Percentiles rank a stretch among this genome's conserved stretches.
Evolutionary conservation across 2,888 invertebrate species (phyloP).

Genomic region (Euzetes globulus): DNA sequence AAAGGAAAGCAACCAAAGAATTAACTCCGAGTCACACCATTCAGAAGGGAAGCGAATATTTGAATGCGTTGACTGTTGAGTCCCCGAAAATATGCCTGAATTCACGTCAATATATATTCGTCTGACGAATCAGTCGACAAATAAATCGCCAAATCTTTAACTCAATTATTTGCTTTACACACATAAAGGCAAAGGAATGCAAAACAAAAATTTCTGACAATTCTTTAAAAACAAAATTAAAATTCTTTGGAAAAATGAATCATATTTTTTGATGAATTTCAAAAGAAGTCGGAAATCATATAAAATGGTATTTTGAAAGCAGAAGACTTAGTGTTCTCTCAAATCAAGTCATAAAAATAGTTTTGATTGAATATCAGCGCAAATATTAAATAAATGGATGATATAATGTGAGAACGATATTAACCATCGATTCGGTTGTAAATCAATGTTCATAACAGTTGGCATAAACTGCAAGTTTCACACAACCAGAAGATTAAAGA

Average conservation of each 20-base stretch:
- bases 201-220: background rate
- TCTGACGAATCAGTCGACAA: background rate
- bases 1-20: conserved; percentile 20
- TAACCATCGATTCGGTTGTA: background rate
- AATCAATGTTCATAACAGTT: background rate
- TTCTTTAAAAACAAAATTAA: background rate
- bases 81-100: conserved; percentile 21
- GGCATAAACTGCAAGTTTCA: background rate
- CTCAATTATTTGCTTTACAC: conserved; percentile 17
- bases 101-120: background rate
- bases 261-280: background rate
- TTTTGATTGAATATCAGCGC: too few relatives aligned
- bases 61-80: conserved; percentile 7
- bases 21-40: background rate
- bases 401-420: too few relatives aligned
- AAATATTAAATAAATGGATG: too few relatives aligned
- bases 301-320: too few relatives aligned
- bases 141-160: conserved; percentile 10
- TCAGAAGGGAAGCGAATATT: background rate
- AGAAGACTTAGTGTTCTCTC: too few relatives aligned
- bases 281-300: background rate
- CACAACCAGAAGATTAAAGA: background rate
- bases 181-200: background rate
- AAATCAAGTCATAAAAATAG: too few relatives aligned
- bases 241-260: background rate